A percentile compares a stretch with the other conserved stretches of the same genome.
phyloP scores from a whole-genome alignment of 2,888 invertebrate genomes.

The Biston betularia region DNA sequence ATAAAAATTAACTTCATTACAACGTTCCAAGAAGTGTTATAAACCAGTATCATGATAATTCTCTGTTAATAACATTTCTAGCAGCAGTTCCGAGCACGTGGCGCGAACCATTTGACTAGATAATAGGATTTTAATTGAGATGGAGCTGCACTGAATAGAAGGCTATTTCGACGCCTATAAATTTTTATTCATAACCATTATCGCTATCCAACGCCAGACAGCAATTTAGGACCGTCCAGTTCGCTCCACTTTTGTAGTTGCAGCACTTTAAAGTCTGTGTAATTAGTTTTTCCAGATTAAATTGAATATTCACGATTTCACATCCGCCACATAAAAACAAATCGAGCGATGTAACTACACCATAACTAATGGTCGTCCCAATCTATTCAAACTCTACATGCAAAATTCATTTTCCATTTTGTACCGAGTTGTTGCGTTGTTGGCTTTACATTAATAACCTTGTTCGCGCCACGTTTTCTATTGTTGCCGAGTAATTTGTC shows the following conservation, averaged over 20 bases:
- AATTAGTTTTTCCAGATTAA: constrained; percentile 36
- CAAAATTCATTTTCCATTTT: constrained; percentile 47
- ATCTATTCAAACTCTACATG: constrained; percentile 46
- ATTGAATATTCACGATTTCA: constrained; percentile 34
- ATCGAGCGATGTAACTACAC: constrained; percentile 40
- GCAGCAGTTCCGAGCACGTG: constrained; percentile 64
- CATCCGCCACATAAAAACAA: constrained; percentile 39
- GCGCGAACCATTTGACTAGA: constrained; percentile 68
- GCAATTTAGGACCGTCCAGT: constrained; percentile 43
- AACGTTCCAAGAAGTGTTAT: constrained; percentile 51
- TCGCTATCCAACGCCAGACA: constrained; percentile 51
- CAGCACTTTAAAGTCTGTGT: constrained; percentile 18
- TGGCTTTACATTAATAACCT: constrained; percentile 47
- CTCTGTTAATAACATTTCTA: constrained; percentile 64
- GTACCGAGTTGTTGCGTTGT: constrained; percentile 45
- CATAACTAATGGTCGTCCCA: constrained; percentile 45
- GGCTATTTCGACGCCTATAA: constrained; percentile 68
- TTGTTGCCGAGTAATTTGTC: constrained; percentile 43
- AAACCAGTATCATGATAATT: constrained; percentile 53
- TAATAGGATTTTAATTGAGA: constrained; percentile 80
- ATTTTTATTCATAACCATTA: constrained; percentile 76
- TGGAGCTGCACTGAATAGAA: constrained; percentile 73
- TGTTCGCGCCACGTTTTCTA: constrained; percentile 37
- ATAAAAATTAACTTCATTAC: constrained; percentile 20
- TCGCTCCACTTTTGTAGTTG: constrained; percentile 15